Evolutionary conservation across 2,113 vertebrate species (phyloP).

Genomic region (Microcebus griseorufus): DNA sequence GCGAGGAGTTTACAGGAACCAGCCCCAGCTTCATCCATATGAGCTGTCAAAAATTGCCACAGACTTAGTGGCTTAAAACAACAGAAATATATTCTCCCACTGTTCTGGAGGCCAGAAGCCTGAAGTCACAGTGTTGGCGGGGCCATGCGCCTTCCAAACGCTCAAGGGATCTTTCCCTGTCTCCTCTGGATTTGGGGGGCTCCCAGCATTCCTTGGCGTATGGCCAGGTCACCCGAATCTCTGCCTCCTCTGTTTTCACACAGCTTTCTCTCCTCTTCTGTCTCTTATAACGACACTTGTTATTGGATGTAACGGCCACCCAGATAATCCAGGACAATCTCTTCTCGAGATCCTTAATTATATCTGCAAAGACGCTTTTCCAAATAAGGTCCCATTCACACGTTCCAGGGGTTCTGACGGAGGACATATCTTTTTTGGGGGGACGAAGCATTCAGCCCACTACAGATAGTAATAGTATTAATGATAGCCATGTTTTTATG

Average conservation of each 20-base stretch:
- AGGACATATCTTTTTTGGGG: too few species aligned
- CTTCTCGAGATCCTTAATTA: neutral
- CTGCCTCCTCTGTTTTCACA: neutral
- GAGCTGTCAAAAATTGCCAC: neutral
- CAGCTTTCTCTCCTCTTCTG: neutral
- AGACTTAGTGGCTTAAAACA: neutral
- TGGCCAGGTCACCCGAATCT: too few species aligned
- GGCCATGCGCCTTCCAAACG: neutral
- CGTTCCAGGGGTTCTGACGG: neutral
- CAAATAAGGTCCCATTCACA: neutral
- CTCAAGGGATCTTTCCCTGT: neutral
- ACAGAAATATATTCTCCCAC: neutral
- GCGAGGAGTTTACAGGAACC: neutral
- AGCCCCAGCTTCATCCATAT: neutral
- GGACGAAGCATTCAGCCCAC: neutral
- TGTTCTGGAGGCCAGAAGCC: neutral
- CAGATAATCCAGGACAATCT: neutral
- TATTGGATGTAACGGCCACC: neutral
- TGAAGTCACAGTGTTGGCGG: neutral
- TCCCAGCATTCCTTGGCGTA: neutral
- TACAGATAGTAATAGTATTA: neutral
- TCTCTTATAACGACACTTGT: neutral
- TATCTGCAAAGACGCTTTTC: neutral
- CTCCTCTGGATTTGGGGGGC: neutral
- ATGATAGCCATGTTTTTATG: neutral